Evolutionary conservation across 2,888 invertebrate species (phyloP).

Genomic region (Dioctria linearis): DNA sequence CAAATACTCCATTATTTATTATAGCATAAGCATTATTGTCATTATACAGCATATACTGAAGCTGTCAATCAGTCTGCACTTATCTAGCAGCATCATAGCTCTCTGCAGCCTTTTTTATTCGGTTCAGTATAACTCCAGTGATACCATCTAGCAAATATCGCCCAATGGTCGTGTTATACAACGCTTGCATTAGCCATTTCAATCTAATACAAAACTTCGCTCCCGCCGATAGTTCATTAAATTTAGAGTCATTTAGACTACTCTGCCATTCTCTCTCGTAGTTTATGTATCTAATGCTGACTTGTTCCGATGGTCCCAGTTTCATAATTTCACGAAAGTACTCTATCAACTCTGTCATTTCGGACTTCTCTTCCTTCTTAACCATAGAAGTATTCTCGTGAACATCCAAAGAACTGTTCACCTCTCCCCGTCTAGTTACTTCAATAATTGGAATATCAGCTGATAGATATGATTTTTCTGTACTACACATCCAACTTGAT

Average conservation of each 20-base stretch:
- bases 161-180: constrained; percentile 4
- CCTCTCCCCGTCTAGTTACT: too few relatives aligned
- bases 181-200: not conserved
- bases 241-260: constrained; percentile 56
- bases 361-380: too few relatives aligned
- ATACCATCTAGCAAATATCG: constrained; percentile 13
- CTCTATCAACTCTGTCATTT: too few relatives aligned
- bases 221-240: constrained; percentile 1
- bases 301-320: not conserved
- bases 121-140: not conserved
- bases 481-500: too few relatives aligned
- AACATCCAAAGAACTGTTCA: too few relatives aligned
- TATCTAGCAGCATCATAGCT: not conserved
- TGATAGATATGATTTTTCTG: too few relatives aligned
- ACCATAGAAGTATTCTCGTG: too few relatives aligned
- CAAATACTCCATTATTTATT: too few relatives aligned
- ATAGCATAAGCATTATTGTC: too few relatives aligned
- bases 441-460: too few relatives aligned
- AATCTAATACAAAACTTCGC: not conserved
- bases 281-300: constrained; percentile 35
- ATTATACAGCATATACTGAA: too few relatives aligned
- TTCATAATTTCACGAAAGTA: too few relatives aligned
- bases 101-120: not conserved
- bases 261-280: constrained; percentile 53
- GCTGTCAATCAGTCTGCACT: constrained; percentile 10